Base-by-base conservation (phyloP, 1,140 invertebrate species). In the Holotrichia oblita region DNA sequence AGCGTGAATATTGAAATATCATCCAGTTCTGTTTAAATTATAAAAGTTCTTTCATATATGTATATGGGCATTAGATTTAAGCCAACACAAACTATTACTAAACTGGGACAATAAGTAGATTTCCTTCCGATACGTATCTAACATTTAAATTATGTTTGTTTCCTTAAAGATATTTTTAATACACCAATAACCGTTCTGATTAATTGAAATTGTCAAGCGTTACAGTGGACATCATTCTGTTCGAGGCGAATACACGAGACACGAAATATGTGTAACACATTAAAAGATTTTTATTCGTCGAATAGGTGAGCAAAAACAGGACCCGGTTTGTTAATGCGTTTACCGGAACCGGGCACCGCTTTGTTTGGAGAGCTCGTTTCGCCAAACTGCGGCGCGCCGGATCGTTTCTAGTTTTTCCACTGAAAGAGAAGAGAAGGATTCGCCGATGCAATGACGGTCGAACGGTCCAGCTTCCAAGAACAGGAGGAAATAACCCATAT, bases 251-350 rank as follows among this genome's bases (percentile, higher is more conserved):
- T 17, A 55, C 20, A 12, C 20, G 61, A 27, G 61, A 69, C 61
- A 69, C 61, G 61, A 69, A 34, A 69, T 69, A 69, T 69, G 61
- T 69, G 61, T 69, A 69, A 69, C 61, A 69, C 61, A 69, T 27
- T 69, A 69, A 69, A 69, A 24, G 61, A 69, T 69, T 27, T 34
- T 69, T 34, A 69, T 69, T 69, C 61, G 61, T 34, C 61, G 61
- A 34, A 69, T 34, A 24, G 61, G 61, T 20, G 61, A 69, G 27
- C 22, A 69, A 69, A 69, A 69, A 69, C 61, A 9, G 61, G 61
- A 24, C 61, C 61, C 27, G 48, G 61, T 69, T 69, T 69, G 61
- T 69, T 69, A 69, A 69, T 69, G 61, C 61, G 61, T 27, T 69
- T 69, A 69, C 61, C 61, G 61, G 61, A 69, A 69, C 61, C 61